phyloP scores from a whole-genome alignment of 2,113 vertebrate species.

The Rhinogobius similis region DNA sequence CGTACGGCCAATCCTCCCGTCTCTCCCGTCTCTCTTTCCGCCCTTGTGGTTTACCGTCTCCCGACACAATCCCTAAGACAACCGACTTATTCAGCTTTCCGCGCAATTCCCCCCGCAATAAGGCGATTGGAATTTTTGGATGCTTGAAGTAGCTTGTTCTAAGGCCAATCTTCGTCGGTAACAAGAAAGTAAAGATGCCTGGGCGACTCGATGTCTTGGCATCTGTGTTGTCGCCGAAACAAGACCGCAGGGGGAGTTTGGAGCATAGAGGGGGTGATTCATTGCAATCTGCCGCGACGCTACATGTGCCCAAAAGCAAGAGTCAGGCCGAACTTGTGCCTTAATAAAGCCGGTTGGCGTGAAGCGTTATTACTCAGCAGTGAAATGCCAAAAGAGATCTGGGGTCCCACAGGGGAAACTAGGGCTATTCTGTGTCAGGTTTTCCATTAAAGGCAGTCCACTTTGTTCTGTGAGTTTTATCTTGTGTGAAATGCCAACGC shows the following conservation, averaged over 20 bases:
- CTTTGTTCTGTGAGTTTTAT: conserved; percentile 13
- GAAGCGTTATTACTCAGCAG: conserved; percentile 63
- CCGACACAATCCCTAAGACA: conserved; percentile 63
- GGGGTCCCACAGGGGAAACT: conserved; percentile 33
- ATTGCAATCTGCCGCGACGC: conserved; percentile 69
- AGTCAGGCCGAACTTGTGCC: conserved; percentile 55
- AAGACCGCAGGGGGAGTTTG: conserved; percentile 60
- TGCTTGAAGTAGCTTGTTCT: conserved; percentile 58
- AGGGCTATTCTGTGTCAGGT: conserved; percentile 24
- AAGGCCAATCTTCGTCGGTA: conserved; percentile 61
- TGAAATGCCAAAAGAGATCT: conserved; percentile 63
- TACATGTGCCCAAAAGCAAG: conserved; percentile 59
- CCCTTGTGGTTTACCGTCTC: conserved; percentile 65
- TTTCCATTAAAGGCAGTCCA: conserved; percentile 8
- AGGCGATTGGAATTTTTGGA: conserved; percentile 64
- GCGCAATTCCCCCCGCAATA: conserved; percentile 44
- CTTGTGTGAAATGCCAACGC: conserved; percentile 8
- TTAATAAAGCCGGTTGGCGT: conserved; percentile 67
- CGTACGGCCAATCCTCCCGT: conserved; percentile 38
- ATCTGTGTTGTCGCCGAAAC: conserved; percentile 52
- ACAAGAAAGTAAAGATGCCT: conserved; percentile 58
- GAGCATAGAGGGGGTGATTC: conserved; percentile 69
- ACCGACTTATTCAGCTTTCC: conserved; percentile 57
- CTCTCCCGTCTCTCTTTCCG: conserved; percentile 33
- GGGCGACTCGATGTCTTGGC: conserved; percentile 66